phyloP scores from a whole-genome alignment of 2,797 vertebrate species.

The Sus cebifrons region DNA sequence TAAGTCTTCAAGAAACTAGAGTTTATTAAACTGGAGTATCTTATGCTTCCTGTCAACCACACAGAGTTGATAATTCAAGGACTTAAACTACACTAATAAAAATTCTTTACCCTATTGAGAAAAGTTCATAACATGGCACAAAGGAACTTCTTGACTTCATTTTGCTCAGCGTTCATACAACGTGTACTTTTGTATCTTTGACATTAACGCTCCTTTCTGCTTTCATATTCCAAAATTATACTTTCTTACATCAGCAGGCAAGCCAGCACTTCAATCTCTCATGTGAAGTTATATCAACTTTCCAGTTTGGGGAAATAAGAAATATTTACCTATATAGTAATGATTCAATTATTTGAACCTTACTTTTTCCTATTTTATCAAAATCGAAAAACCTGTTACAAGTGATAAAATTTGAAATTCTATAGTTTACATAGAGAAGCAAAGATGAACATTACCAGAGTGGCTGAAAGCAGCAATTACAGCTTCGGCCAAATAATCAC shows the following conservation, averaged over 20 bases:
- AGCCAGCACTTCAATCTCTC: not conserved
- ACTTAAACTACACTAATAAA: not conserved
- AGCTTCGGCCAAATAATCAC: not conserved
- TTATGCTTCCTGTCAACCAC: not conserved
- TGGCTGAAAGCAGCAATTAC: not conserved
- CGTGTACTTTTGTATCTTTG: not conserved
- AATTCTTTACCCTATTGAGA: not conserved
- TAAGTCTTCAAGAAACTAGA: not conserved
- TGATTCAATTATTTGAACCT: slow-evolving; percentile 9
- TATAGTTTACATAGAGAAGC: not conserved
- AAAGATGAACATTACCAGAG: not conserved
- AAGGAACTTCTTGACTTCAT: not conserved
- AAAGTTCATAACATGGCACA: not conserved
- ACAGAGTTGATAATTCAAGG: not conserved
- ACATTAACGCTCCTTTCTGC: not conserved
- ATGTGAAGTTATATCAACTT: not conserved
- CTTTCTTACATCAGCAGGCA: not conserved
- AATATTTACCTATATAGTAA: not conserved
- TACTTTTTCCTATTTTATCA: not conserved
- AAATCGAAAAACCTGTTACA: slow-evolving; percentile 6
- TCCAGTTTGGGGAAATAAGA: not conserved
- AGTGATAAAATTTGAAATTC: not conserved
- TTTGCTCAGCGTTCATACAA: not conserved
- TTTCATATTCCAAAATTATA: not conserved
- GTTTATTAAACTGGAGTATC: not conserved